Conservation (phyloP, 2,888 invertebrate species). For the Labia minor region DNA sequence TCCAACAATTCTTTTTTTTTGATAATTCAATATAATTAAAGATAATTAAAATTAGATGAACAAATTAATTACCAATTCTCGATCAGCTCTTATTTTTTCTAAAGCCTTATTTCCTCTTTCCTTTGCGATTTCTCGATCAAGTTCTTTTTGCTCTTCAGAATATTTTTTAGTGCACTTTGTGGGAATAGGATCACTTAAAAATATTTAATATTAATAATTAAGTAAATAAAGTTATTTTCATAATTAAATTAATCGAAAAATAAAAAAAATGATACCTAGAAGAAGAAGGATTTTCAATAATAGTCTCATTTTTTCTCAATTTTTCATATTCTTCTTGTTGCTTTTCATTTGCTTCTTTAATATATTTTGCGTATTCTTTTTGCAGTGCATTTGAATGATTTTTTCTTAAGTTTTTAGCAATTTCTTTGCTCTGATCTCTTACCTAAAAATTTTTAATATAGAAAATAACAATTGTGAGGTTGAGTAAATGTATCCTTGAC, state of each 20-base stretch:
- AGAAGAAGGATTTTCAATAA: too few relatives aligned
- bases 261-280: too few relatives aligned
- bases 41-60: not conserved
- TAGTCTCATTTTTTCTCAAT: too few relatives aligned
- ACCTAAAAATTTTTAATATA: conserved; percentile 41
- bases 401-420: conserved; percentile 44
- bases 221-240: not conserved
- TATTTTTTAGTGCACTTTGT: conserved; percentile 28
- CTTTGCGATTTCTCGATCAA: conserved; percentile 33
- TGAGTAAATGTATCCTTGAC: not conserved
- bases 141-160: conserved; percentile 23
- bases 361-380: not conserved
- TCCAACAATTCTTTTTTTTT: not conserved
- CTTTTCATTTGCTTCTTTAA: not conserved
- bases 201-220: not conserved
- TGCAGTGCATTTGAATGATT: not conserved
- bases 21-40: not conserved
- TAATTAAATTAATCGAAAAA: too few relatives aligned
- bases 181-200: conserved; percentile 34
- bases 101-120: conserved; percentile 37
- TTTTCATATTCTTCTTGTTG: conserved; percentile 35
- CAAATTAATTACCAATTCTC: conserved; percentile 32
- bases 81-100: conserved; percentile 32
- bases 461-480: too few relatives aligned
- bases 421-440: conserved; percentile 49